Evolutionary conservation across 2,113 vertebrate genomes (phyloP).

Genomic region (Narcine bancroftii): DNA sequence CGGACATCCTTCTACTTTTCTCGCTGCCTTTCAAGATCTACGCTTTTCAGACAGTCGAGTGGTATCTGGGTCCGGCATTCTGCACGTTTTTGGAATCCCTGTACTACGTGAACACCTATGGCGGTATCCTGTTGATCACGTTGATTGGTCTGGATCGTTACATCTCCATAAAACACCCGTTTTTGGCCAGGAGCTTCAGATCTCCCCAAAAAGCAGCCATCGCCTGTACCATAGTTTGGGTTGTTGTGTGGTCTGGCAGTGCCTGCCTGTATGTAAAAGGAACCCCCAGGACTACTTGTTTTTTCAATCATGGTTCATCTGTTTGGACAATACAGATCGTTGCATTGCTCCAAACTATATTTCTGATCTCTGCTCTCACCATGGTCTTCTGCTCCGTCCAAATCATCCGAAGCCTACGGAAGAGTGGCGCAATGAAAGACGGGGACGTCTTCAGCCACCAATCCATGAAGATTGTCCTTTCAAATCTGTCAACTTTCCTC

Average conservation of each 20-base stretch:
- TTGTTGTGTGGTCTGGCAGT: constrained; percentile 37
- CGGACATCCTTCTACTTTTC: constrained; percentile 57
- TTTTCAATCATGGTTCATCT: constrained; percentile 49
- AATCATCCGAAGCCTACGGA: constrained; percentile 50
- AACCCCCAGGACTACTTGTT: constrained; percentile 20
- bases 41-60: fast-evolving
- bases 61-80: fast-evolving
- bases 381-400: constrained; percentile 57
- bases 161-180: constrained; percentile 59
- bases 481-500: constrained; percentile 56
- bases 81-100: constrained; percentile 46
- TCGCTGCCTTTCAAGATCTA: constrained; percentile 52
- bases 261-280: constrained; percentile 42
- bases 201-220: constrained; percentile 50
- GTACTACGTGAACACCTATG: constrained; percentile 59
- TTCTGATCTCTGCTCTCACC: constrained; percentile 49
- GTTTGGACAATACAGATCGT: not conserved
- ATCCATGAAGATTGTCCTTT: constrained; percentile 49
- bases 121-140: constrained; percentile 55
- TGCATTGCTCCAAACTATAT: constrained; percentile 42
- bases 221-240: constrained; percentile 53
- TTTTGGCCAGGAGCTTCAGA: constrained; percentile 51
- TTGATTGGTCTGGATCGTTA: constrained; percentile 61
- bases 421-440: not conserved
- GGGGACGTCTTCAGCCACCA: constrained; percentile 41